Base-by-base conservation (phyloP, 2,888 invertebrate species). In the Polylopha cassiicola region DNA sequence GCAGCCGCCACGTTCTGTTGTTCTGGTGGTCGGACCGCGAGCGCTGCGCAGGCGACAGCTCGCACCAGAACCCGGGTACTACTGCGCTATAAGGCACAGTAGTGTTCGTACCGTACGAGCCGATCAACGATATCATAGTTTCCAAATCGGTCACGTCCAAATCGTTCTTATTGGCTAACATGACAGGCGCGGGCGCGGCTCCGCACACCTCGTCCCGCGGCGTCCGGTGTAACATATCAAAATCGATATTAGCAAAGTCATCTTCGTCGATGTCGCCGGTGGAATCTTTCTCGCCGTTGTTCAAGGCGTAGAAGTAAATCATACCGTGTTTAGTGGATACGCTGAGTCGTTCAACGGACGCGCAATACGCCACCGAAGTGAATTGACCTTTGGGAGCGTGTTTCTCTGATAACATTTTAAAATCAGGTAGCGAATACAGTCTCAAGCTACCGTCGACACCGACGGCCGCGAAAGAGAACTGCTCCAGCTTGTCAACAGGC, bases 51-150 rank as follows among this genome's bases (percentile, higher is more conserved):
- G 96, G 96, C 54, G 96, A 95, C 58, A 97, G 88, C 71, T 97
- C 96, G 50, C 92, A 93, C 97, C 97, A 97, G 73, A 96, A 97
- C 2, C 95, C 92, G 0, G 97, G 95, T 2, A 96, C 95, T 8
- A 95, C 95, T 0, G 95, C 95, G 34, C 93, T 91, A 68, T 95
- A 97, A 28, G 86, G 86, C 44, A 86, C 80, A 14, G 86, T 78
- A 4, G 76, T 76, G 46, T 81, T 85, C 16, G 75, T 76, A 10
- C 89, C 89, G 48, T 94, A 94, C 60, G 94, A 94, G 47, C 91
- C 89, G 2, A 93, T 94, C 38, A 97, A 74, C 22, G 90, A 87
- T 55, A 93, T 91, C 32, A 97, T 81, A 7, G 87, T 82, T 50
- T 90, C 89, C 50, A 94, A 74, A 60, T 91, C 91, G n/a, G 76